Base-by-base conservation (phyloP, 2,888 invertebrate species). In the Melanostoma mellinum region DNA sequence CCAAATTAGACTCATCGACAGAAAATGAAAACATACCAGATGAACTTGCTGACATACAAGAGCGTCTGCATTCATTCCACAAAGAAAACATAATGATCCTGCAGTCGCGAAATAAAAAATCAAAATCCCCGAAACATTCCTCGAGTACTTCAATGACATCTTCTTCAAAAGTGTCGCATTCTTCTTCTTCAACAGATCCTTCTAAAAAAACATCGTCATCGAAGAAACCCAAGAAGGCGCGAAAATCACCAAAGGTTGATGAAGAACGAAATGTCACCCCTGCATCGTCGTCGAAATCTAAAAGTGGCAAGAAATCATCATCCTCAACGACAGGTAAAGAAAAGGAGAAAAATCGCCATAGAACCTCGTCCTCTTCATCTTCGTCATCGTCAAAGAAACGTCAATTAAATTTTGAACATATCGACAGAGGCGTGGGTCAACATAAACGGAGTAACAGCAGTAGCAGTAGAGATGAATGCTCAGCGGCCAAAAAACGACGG, bases 21-120 rank as follows among this genome's bases (percentile, higher is more conserved):
- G 79, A 71, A 56, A 78, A 77, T 8, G 89, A 89, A 75, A 89
- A 88, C 53, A 87, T 90, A 2, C 89, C 90, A n/a, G 90, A 94
- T 86, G 93, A 93, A 87, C 93, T 93, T 91, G 93, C 93, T 85
- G 94, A 94, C 86, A 93, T 94, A 69, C 93, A 94, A 87, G 93
- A 94, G 86, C 93, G 93, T 85, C 92, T 94, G 82, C 93, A 93
- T 86, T 93, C 93, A 42, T 94, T 94, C 88, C 94, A 94, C 88
- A 93, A 93, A 1, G 93, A 93, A 87, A 94, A 94, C 88, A 93
- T 94, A 82, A 92, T 92, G 84, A 93, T 93, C 86, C 88, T 94
- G 53, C 93, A 93, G 86, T 93, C 93, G 68, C 92, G 94, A 82
- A 94, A 94, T 76, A 93, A 93, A 78, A 94, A 94, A 85, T 85